Conservation (phyloP, 2,113 vertebrate genomes). For the Caracal caracal region DNA sequence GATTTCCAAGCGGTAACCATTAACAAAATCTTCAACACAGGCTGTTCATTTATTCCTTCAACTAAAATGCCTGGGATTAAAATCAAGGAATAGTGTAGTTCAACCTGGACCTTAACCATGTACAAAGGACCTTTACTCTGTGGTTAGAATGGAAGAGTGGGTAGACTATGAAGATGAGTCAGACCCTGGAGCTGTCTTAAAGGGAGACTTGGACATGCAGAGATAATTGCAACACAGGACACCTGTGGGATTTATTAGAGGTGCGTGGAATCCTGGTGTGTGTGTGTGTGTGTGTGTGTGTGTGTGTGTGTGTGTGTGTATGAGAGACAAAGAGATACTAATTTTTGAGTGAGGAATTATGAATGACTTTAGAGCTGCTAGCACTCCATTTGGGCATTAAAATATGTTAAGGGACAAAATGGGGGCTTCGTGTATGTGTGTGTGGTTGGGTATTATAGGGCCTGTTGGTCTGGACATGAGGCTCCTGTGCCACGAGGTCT, state of each 20-base stretch:
- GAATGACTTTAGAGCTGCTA: slow-evolving; percentile 16
- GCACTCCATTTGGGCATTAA: slow-evolving; percentile 27
- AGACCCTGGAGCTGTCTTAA: background rate
- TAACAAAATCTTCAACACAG: background rate
- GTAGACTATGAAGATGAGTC: slow-evolving; percentile 39
- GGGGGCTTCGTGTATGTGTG: background rate
- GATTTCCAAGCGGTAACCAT: background rate
- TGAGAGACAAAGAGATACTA: background rate
- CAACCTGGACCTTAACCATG: background rate
- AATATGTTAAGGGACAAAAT: slow-evolving; percentile 15
- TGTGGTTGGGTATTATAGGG: background rate
- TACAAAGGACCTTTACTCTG: background rate
- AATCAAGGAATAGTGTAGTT: slow-evolving; percentile 10
- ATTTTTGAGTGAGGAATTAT: slow-evolving; percentile 55
- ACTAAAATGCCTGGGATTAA: slow-evolving; percentile 1
- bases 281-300: background rate
- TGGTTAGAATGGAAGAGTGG: slow-evolving; percentile 4
- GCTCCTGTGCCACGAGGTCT: slow-evolving; percentile 10
- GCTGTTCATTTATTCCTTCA: slow-evolving; percentile 33
- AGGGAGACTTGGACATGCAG: slow-evolving; percentile 39
- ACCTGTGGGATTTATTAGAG: slow-evolving; percentile 59
- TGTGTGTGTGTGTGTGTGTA: background rate
- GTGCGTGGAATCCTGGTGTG: background rate
- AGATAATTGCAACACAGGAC: slow-evolving; percentile 39
- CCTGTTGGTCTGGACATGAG: slow-evolving; percentile 39